A percentile compares a stretch with the other conserved stretches of the same genome.
Evolutionary conservation across 2,797 vertebrate genomes (phyloP).

Genomic region (Helostoma temminkii): DNA sequence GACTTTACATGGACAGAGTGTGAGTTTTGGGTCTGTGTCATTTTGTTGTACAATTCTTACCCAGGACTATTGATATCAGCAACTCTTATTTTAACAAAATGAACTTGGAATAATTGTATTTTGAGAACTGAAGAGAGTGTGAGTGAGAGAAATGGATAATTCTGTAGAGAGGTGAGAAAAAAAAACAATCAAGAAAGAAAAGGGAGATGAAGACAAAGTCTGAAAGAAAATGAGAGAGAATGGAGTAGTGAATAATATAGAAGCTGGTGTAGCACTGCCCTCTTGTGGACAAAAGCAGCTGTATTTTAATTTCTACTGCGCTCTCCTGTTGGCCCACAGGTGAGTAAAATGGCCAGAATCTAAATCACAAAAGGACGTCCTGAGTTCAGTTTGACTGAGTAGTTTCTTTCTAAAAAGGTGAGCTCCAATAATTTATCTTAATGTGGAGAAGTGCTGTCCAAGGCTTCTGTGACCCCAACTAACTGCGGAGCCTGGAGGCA

Average conservation of each 20-base stretch:
- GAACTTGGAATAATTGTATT: slow-evolving; percentile 44
- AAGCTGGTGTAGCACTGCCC: slow-evolving; percentile 66
- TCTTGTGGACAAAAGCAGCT: slow-evolving; percentile 68
- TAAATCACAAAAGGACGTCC: background rate
- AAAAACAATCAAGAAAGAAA: slow-evolving; percentile 25
- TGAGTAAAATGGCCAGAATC: background rate
- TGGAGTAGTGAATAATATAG: background rate
- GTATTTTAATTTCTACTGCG: background rate
- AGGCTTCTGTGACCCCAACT: too few species aligned
- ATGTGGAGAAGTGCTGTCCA: too few species aligned
- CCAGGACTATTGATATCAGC: slow-evolving; percentile 38
- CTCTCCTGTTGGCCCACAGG: background rate
- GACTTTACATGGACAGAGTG: slow-evolving; percentile 30
- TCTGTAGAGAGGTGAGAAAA: slow-evolving; percentile 16
- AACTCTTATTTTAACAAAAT: slow-evolving; percentile 41
- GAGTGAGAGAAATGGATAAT: background rate
- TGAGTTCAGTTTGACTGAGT: background rate
- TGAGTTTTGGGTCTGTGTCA: slow-evolving; percentile 31
- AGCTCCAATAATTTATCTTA: too few species aligned
- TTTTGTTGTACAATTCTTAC: slow-evolving; percentile 53
- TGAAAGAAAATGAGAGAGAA: slow-evolving; percentile 5
- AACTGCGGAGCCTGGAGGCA: too few species aligned
- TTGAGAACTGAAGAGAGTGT: slow-evolving; percentile 18
- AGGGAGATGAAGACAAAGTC: slow-evolving; percentile 1
- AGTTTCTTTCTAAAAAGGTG: too few species aligned